Conservation (phyloP, 2,888 invertebrate genomes). For the Temnothorax unifasciatus region DNA sequence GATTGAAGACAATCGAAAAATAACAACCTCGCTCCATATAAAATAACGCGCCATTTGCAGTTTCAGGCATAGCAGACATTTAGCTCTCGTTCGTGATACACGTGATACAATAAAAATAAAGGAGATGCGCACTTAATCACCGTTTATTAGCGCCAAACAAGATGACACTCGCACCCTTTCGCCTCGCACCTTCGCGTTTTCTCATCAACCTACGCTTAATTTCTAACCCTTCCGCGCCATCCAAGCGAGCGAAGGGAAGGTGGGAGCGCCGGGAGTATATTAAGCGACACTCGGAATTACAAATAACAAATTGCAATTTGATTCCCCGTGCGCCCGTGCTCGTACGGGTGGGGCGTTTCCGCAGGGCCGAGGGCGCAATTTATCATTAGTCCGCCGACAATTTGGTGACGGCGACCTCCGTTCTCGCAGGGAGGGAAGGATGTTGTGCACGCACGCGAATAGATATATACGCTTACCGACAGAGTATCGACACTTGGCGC, state of each 20-base stretch:
- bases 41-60: background rate
- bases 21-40: background rate
- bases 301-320: slow-evolving; percentile 87
- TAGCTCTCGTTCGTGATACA: background rate
- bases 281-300: slow-evolving; percentile 86
- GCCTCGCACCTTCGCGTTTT: slow-evolving; percentile 71
- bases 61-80: background rate
- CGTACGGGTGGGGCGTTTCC: slow-evolving; percentile 68
- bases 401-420: slow-evolving; percentile 82
- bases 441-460: slow-evolving; percentile 45
- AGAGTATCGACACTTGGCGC: slow-evolving; percentile 4
- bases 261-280: slow-evolving; percentile 82
- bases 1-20: slow-evolving; percentile 5
- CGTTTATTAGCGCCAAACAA: slow-evolving; percentile 54
- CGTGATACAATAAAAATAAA: slow-evolving; percentile 29
- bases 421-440: slow-evolving; percentile 38
- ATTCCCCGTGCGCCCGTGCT: slow-evolving; percentile 81
- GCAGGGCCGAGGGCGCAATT: slow-evolving; percentile 84
- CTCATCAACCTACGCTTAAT: slow-evolving; percentile 79
- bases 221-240: slow-evolving; percentile 79
- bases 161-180: slow-evolving; percentile 57
- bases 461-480: background rate
- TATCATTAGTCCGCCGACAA: slow-evolving; percentile 86
- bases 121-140: slow-evolving; percentile 37
- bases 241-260: slow-evolving; percentile 67